Conservation (phyloP, 2,113 vertebrate species). For the Carassius carassius region DNA sequence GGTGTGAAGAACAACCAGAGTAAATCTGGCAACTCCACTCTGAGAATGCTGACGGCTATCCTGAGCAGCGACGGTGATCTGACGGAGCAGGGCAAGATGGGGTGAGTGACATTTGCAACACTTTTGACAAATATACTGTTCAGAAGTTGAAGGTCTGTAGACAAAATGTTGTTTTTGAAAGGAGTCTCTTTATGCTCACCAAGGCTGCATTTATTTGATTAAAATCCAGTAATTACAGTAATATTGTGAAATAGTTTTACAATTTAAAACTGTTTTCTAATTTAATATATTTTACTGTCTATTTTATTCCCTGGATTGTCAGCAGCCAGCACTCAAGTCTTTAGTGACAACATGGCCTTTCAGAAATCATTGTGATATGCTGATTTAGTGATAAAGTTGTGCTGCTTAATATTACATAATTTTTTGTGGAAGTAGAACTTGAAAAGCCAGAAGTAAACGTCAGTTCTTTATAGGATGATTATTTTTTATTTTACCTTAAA, state of each 20-base stretch:
- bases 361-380: background rate
- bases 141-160: background rate
- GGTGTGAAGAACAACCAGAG: conserved; percentile 99
- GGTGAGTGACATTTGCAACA: conserved; percentile 72
- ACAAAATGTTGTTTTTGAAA: background rate
- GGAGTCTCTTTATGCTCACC: background rate
- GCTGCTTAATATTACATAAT: background rate
- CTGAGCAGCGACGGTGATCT: conserved; percentile 96
- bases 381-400: background rate
- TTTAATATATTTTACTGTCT: background rate
- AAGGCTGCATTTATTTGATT: background rate
- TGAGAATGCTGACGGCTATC: conserved; percentile 94
- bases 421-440: no score
- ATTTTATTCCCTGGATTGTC: background rate
- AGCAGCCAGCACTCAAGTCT: background rate
- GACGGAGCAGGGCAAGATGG: conserved; percentile 96
- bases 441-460: no score
- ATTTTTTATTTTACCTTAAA: no score
- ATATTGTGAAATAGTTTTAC: background rate
- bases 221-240: background rate
- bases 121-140: background rate
- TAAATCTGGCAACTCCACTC: conserved; percentile 96
- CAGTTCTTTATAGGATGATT: no score
- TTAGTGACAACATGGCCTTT: background rate
- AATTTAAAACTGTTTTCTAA: background rate